Conservation (phyloP, 1,140 invertebrate genomes). For the Reticulitermes speratus region DNA sequence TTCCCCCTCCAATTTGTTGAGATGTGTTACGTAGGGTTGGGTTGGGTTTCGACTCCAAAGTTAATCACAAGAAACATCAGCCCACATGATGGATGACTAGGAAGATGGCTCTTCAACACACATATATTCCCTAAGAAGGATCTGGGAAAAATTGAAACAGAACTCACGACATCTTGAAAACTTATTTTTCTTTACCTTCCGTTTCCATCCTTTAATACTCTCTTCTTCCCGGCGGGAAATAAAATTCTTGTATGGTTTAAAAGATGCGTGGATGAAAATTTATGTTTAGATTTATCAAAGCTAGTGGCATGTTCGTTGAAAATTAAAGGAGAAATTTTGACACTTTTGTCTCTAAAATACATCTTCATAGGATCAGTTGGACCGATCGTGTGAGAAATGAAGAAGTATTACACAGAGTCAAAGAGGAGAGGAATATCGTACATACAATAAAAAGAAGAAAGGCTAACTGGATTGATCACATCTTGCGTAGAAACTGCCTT, state of each 20-base stretch:
- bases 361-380: no score
- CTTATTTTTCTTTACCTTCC: neutral
- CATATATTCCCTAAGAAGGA: constrained; percentile 3
- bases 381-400: no score
- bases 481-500: no score
- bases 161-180: neutral
- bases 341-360: no score
- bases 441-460: no score
- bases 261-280: neutral
- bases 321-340: no score
- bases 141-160: neutral
- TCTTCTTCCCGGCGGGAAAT: neutral
- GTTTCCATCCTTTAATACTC: neutral
- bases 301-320: no score
- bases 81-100: neutral
- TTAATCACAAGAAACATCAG: constrained; percentile 10
- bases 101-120: neutral
- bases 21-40: neutral
- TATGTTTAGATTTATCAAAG: no score
- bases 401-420: no score
- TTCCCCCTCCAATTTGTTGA: constrained; percentile 1
- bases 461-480: no score
- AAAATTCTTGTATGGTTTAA: neutral
- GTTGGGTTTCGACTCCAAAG: neutral
- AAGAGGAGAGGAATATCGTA: no score